Evolutionary conservation across 35 echinoderm and acorn worm genomes (phyloP).

Genomic region (Ophioderma brevispina): DNA sequence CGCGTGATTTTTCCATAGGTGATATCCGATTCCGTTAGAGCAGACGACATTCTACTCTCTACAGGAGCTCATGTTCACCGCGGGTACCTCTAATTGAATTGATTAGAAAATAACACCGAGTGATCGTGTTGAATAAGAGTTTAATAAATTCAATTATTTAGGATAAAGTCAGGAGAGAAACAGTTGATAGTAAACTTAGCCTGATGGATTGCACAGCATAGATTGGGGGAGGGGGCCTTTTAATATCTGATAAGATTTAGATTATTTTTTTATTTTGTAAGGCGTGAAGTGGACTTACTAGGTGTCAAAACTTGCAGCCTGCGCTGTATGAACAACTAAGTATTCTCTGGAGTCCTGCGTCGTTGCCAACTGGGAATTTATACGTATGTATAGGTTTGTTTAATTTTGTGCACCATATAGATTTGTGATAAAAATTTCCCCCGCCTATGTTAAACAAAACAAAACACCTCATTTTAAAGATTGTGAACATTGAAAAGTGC

Average conservation of each 20-base stretch:
- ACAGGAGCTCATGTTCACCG: constrained; percentile 1
- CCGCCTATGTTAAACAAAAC: no score
- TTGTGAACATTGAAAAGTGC: background rate
- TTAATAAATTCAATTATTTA: constrained; percentile 40
- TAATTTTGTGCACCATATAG: no score
- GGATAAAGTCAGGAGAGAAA: background rate
- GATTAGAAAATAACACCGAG: constrained; percentile 52
- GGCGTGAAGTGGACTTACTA: background rate
- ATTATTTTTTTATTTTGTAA: background rate
- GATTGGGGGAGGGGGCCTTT: background rate
- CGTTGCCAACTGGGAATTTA: no score
- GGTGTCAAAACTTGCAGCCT: background rate
- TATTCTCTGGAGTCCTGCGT: no score
- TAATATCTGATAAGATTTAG: background rate
- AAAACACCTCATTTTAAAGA: no score
- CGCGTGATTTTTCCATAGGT: background rate
- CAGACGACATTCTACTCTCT: background rate
- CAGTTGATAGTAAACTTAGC: background rate
- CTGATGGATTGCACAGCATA: background rate
- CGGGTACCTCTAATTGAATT: constrained; percentile 24
- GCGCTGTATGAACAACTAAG: no score
- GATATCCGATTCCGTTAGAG: background rate
- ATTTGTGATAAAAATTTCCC: no score
- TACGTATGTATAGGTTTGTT: no score
- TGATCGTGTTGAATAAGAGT: constrained; percentile 44